These are phyloP conservation scores for Oryzias javanicus DNA, from an alignment of 2,113 vertebrate species.

Conservation along the genomic window DNA sequence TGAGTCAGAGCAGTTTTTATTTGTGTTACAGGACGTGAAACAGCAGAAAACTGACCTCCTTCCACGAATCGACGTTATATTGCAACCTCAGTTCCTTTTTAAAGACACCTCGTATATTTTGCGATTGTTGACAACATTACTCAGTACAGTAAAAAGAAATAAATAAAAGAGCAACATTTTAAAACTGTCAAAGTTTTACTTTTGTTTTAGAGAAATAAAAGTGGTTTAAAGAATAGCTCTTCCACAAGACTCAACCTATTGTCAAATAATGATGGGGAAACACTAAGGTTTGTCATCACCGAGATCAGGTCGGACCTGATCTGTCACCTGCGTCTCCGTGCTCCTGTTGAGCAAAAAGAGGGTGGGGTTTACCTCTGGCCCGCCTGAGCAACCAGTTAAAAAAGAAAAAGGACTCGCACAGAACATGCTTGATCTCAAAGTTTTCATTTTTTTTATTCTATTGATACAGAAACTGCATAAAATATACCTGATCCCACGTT, in stretches of 20 bases:
- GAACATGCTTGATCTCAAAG: constrained; percentile 20
- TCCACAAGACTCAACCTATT: constrained; percentile 42
- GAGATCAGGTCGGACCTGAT: constrained; percentile 80
- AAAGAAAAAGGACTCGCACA: constrained; percentile 33
- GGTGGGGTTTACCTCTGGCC: constrained; percentile 73
- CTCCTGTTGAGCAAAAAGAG: constrained; percentile 66
- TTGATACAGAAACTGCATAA: not conserved
- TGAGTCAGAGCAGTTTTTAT: constrained; percentile 42
- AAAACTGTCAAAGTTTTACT: not conserved
- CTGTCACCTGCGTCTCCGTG: constrained; percentile 75
- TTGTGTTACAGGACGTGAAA: not conserved
- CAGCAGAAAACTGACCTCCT: not conserved
- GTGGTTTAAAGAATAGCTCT: constrained; percentile 21
- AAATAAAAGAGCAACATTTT: not conserved
- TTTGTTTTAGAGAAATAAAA: constrained; percentile 29
- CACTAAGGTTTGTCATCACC: constrained; percentile 69
- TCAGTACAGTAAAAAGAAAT: not conserved
- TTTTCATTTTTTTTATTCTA: not conserved
- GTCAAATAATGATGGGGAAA: constrained; percentile 67
- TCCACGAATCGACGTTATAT: constrained; percentile 1
- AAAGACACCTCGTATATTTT: not conserved
- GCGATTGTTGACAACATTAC: not conserved
- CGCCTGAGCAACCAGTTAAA: constrained; percentile 44
- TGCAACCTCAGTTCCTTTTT: not conserved
- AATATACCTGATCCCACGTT: not conserved